Percentiles rank a stretch among this genome's conserved stretches.
These are phyloP conservation scores for Pungitius pungitius DNA, from an alignment of 2,113 vertebrate genomes.

Conservation along the genomic window DNA sequence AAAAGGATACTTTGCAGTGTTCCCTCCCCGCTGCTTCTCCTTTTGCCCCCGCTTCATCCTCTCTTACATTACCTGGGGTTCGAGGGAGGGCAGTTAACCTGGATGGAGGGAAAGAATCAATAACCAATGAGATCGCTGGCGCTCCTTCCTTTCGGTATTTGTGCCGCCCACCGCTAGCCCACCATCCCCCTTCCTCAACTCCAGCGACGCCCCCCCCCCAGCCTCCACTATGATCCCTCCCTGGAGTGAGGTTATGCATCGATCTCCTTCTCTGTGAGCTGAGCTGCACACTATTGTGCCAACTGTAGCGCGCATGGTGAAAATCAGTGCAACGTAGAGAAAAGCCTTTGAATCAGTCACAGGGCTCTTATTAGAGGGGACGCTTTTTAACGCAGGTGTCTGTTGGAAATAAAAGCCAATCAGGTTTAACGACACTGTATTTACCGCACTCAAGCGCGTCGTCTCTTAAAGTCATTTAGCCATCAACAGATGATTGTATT, in stretches of 20 bases:
- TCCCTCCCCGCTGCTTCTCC: conserved; percentile 11
- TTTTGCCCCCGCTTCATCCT: background rate
- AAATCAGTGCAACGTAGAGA: background rate
- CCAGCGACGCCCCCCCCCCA: conserved; percentile 2
- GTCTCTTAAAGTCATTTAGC: background rate
- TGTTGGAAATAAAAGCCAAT: conserved; percentile 1
- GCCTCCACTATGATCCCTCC: background rate
- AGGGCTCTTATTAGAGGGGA: background rate
- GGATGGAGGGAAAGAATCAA: conserved; percentile 45
- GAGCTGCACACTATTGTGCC: conserved; percentile 19
- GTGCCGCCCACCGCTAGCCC: conserved; percentile 11
- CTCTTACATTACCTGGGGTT: conserved; percentile 35
- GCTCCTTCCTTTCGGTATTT: conserved; percentile 33
- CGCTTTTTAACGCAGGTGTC: background rate
- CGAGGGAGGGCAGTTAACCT: conserved; percentile 25
- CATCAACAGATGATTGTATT: background rate
- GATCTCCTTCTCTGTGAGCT: conserved; percentile 44
- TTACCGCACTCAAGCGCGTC: background rate
- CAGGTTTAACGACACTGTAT: conserved; percentile 1
- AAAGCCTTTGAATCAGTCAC: background rate
- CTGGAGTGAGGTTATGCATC: conserved; percentile 59
- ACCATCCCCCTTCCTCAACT: conserved; percentile 39
- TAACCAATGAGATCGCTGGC: conserved; percentile 45
- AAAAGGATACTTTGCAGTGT: conserved; percentile 40
- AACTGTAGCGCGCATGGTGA: background rate